Conservation (phyloP, 2,113 vertebrate genomes). For the Tiliqua scincoides region DNA sequence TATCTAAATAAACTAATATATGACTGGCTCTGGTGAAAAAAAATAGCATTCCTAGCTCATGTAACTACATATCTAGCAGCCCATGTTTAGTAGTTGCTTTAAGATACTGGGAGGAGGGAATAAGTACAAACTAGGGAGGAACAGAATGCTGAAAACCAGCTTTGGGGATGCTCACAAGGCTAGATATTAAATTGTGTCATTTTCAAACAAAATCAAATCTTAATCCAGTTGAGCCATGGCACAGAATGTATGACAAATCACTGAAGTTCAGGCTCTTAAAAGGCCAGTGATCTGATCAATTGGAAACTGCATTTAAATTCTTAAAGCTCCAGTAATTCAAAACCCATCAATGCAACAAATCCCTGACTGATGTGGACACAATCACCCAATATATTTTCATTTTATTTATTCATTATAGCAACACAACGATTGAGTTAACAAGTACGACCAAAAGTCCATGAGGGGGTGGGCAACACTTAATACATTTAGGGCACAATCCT, state of each 20-base stretch:
- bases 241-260: neutral
- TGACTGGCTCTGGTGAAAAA: neutral
- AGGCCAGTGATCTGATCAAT: neutral
- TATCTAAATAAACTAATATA: slow-evolving; percentile 31
- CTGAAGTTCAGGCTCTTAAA: neutral
- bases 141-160: neutral
- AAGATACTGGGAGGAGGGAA: neutral
- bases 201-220: neutral
- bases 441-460: neutral
- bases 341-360: neutral
- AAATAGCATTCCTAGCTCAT: slow-evolving; percentile 12
- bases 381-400: neutral
- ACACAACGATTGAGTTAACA: too few relatives aligned
- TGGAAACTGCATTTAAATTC: slow-evolving; percentile 31
- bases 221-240: neutral
- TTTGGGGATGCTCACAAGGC: neutral
- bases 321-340: slow-evolving; percentile 4
- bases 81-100: slow-evolving; percentile 7
- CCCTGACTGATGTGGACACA: neutral
- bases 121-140: neutral
- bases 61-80: neutral
- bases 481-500: too few relatives aligned
- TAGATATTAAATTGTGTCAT: neutral
- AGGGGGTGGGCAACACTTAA: too few relatives aligned
- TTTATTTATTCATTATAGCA: neutral